phyloP scores from a whole-genome alignment of 2,888 invertebrate species.

The Diaprepes abbreviatus region DNA sequence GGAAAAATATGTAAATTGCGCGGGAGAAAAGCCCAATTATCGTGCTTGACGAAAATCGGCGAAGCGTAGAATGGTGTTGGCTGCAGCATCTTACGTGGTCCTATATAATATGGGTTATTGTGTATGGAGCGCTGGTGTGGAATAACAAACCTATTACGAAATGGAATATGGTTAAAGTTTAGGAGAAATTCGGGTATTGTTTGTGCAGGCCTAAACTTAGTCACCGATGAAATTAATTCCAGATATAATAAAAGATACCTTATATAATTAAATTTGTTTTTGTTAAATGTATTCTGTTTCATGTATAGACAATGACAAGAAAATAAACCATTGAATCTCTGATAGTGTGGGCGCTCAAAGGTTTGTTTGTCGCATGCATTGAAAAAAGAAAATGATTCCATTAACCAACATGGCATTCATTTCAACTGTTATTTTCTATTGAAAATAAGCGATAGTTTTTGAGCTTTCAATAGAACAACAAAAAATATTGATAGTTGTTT shows the following conservation, averaged over 20 bases:
- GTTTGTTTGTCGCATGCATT: too few species aligned
- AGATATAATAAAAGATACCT: neutral
- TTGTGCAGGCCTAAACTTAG: neutral
- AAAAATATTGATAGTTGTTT: too few species aligned
- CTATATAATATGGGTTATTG: slow-evolving; percentile 25
- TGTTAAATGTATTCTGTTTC: too few species aligned
- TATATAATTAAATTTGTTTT: too few species aligned
- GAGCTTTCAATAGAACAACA: too few species aligned
- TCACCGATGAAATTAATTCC: neutral
- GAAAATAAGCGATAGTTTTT: too few species aligned
- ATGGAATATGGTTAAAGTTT: slow-evolving; percentile 2
- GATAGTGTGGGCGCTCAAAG: too few species aligned
- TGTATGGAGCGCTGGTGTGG: slow-evolving; percentile 28
- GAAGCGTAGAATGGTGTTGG: slow-evolving; percentile 38
- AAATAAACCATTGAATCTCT: too few species aligned
- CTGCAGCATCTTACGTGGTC: slow-evolving; percentile 23
- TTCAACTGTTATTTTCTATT: too few species aligned
- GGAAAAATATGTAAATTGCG: slow-evolving; percentile 43
- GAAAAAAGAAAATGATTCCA: too few species aligned
- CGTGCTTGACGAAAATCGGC: slow-evolving; percentile 40
- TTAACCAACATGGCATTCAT: too few species aligned
- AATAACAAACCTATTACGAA: slow-evolving; percentile 21
- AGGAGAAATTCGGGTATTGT: neutral
- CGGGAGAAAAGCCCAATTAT: slow-evolving; percentile 46
- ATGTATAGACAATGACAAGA: too few species aligned